phyloP scores from a whole-genome alignment of 1,140 invertebrate genomes.

The Oncopeltus fasciatus region DNA sequence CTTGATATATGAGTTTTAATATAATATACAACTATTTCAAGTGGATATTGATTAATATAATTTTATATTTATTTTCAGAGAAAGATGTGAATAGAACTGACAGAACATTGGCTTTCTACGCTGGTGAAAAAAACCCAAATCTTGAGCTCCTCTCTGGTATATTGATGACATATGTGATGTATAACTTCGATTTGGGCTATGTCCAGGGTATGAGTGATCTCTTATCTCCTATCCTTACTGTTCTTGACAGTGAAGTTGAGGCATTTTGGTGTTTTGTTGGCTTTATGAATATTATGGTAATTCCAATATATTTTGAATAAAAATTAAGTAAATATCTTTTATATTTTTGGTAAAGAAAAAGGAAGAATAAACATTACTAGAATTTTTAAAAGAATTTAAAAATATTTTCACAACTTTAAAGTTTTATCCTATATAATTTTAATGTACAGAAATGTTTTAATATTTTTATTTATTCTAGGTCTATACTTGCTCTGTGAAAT shows the following conservation, averaged over 20 bases:
- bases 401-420: too few species aligned
- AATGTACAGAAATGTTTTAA: too few species aligned
- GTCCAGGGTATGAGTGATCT: constrained; percentile 97
- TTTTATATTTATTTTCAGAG: constrained; percentile 39
- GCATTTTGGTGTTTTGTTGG: constrained; percentile 99
- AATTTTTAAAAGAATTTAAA: too few species aligned
- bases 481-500: too few species aligned
- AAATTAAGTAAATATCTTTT: too few species aligned
- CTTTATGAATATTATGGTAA: constrained; percentile 91
- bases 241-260: constrained; percentile 85
- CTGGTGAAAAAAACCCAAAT: constrained; percentile 82
- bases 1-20: too few species aligned
- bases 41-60: too few species aligned
- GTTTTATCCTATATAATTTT: too few species aligned
- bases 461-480: too few species aligned
- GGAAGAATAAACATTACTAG: too few species aligned
- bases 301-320: constrained; percentile 12
- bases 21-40: too few species aligned
- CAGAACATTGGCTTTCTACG: constrained; percentile 76
- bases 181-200: constrained; percentile 95
- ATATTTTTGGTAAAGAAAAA: too few species aligned
- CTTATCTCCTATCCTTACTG: constrained; percentile 77
- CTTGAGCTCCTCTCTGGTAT: constrained; percentile 74
- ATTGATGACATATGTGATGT: constrained; percentile 99
- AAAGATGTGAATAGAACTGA: constrained; percentile 97